Evolutionary conservation across 2,797 vertebrate genomes (phyloP), one percentile per base, ranked within the genome.

Genomic region (Atherinosoma microstoma): DNA sequence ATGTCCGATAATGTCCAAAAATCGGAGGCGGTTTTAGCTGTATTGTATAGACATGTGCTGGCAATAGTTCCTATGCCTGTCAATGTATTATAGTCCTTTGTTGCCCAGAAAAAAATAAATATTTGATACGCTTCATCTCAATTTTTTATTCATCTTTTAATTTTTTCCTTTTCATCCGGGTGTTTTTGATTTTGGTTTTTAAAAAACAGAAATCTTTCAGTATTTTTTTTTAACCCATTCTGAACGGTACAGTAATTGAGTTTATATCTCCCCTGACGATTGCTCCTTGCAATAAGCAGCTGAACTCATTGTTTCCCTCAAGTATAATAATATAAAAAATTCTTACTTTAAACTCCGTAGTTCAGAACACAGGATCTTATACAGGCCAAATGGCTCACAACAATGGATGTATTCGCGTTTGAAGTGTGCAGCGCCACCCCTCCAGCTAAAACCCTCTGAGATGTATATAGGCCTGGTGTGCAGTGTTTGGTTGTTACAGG

Each of bases 41-140:
- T 96, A 96, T 97, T 98, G 96, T 97, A 96, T 95, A 97, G 96
- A 97, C 95, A 96, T 96, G 96, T 97, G 95, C 96, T 95, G 96
- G 97, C 97, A 96, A 96, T 97, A 96, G 95, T 96, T 96, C 96
- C 95, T 95, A 97, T 97, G 97, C 96, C 97, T 99, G 96, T 98
- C 97, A 97, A 98, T 99, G 98, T 99, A 99, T 98, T 96, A 98
- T 98, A 99, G 97, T 96, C 96, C 96, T 98, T 98, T 99, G 97
- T 99, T 99, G 96, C 97, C 97, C 97, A 97, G 97, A 97, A 98
- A 98, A 95, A 95, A 99, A 99, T 99, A 99, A 99, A 99, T 99
- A 99, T 99, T 99, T 99, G 97, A 99, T 99, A 99, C 97, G 96
- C 97, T 99, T 98, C 97, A 99, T 97, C 96, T 99, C 95, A 95